Conservation (phyloP, 2,113 vertebrate genomes). For the Plestiodon gilberti region DNA sequence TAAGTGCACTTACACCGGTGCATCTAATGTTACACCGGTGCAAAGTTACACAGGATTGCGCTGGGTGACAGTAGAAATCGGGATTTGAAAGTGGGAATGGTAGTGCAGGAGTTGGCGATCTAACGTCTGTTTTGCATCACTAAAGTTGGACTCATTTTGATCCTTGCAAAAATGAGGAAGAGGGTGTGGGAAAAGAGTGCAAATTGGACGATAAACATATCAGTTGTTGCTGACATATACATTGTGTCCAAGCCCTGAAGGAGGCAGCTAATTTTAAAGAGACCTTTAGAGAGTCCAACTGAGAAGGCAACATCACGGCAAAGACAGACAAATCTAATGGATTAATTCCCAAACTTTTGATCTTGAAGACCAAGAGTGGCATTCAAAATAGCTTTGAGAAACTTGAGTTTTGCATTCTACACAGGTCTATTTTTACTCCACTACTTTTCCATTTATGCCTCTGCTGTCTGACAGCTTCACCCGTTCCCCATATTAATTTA, state of each 20-base stretch:
- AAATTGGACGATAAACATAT: background rate
- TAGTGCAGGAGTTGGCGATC: background rate
- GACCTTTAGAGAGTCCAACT: background rate
- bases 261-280: background rate
- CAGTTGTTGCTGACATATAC: background rate
- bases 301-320: background rate
- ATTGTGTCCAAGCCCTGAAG: background rate
- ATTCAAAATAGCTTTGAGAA: constrained; percentile 25
- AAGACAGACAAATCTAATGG: constrained; percentile 5
- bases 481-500: constrained; percentile 40
- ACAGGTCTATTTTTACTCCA: background rate
- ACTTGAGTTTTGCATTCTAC: constrained; percentile 6
- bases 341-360: constrained; percentile 3
- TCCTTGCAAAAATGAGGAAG: background rate
- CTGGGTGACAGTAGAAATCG: background rate
- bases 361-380: background rate
- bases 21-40: too few species aligned
- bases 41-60: too few species aligned
- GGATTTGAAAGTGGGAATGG: background rate
- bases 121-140: background rate
- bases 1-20: too few species aligned
- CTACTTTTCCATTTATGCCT: constrained; percentile 24
- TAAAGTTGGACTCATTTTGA: background rate
- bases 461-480: constrained; percentile 38
- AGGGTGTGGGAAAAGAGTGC: background rate